phyloP scores from a whole-genome alignment of 2,113 vertebrate genomes.

The Xyliphius kryptos region DNA sequence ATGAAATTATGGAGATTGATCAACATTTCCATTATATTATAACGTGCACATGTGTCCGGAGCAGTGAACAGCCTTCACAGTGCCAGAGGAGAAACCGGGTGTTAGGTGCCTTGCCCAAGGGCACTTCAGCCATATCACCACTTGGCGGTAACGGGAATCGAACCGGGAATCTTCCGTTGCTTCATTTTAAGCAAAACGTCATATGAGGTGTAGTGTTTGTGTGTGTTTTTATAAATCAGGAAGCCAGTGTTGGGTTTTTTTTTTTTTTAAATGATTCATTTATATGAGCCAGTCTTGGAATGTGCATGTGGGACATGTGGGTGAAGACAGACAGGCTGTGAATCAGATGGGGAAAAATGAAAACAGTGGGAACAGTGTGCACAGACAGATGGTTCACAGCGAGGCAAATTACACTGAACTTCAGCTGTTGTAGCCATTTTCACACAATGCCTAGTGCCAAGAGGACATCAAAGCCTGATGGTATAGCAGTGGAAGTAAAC shows the following conservation, averaged over 20 bases:
- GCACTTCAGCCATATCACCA: too few species aligned
- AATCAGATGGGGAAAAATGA: neutral
- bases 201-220: neutral
- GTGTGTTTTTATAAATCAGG: neutral
- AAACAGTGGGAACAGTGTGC: neutral
- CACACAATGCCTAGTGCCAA: neutral
- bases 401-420: neutral
- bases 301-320: neutral
- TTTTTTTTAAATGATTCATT: neutral
- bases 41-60: too few species aligned
- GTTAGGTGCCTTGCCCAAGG: too few species aligned
- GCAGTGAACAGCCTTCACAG: too few species aligned
- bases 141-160: too few species aligned
- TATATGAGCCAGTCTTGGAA: neutral
- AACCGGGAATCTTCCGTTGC: too few species aligned
- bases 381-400: constrained; percentile 16
- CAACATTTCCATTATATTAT: too few species aligned
- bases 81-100: too few species aligned
- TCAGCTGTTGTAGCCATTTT: constrained; percentile 7
- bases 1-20: too few species aligned
- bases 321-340: neutral
- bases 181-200: too few species aligned
- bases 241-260: too few species aligned
- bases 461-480: neutral
- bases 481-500: neutral